phyloP scores from a whole-genome alignment of 2,888 invertebrate genomes.

The Rambutsinella grinnellia region DNA sequence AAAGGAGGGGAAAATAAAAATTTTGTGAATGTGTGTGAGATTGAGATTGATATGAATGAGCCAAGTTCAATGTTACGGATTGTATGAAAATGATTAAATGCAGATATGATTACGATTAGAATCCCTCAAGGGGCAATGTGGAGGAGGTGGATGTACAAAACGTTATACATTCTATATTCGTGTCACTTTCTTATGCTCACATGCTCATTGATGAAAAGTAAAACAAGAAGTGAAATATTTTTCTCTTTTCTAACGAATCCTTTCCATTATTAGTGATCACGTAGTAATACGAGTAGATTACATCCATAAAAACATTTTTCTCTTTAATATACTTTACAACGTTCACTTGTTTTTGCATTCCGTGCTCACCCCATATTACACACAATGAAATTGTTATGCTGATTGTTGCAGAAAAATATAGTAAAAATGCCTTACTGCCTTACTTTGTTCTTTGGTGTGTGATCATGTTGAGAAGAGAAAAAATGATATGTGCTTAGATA shows the following conservation, averaged over 20 bases:
- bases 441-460: conserved; percentile 34
- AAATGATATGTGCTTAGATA: background rate
- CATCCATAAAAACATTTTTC: too few species aligned
- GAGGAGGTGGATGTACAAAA: background rate
- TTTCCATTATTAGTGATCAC: too few species aligned
- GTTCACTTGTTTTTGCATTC: background rate
- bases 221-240: conserved; percentile 7
- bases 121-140: background rate
- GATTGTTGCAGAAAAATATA: conserved; percentile 29
- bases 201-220: conserved; percentile 31
- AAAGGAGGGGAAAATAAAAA: background rate
- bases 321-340: conserved; percentile 4
- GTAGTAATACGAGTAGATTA: too few species aligned
- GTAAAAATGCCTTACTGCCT: conserved; percentile 38
- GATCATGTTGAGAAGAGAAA: background rate
- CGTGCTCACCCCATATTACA: background rate
- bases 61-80: conserved; percentile 55
- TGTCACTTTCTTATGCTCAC: conserved; percentile 28
- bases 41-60: conserved; percentile 22
- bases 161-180: background rate
- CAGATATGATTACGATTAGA: too few species aligned
- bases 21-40: background rate
- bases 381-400: background rate
- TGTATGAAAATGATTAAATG: too few species aligned
- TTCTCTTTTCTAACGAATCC: too few species aligned